Evolutionary conservation across 37 sponge, comb jelly and placozoan species (phyloP), one percentile per base, ranked within the genome.

Genomic region (Bolinopsis microptera): DNA sequence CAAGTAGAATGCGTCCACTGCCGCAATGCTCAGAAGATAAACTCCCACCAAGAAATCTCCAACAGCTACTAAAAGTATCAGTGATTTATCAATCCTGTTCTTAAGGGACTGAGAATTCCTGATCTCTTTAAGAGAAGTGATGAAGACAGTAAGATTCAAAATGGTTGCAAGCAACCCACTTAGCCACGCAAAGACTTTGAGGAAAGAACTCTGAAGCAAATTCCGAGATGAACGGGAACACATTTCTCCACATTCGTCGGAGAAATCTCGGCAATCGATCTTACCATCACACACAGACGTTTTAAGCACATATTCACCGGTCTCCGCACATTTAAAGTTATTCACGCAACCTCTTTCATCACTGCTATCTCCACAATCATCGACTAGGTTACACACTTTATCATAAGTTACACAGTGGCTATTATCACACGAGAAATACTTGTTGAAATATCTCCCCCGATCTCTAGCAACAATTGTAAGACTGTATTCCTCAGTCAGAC

Each of bases 301-400:
- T 0, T 34, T 1, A 16, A 36, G 37, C 3, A 77, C 37, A 35
- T 32, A 77, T 8, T 32, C 37, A 77, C 37, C 37, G 22, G 35
- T 35, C 3, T 28, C 33, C 35, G 1, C 5, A 32, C 80, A 77
- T 27, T 5, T 16, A 34, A 77, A 77, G 32, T 77, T 34, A 34
- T 77, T 77, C 33, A 0, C 9, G 33, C 80, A 77, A 0, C 0
- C 3, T 13, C 33, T 18, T 32, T 77, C 80, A 18, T 77, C 80
- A 77, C 80, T 77, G 1, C 18, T 3, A 35, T 77, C 80, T 77
- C 80, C 80, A 18, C 80, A 77, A 77, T 77, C 80, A 34, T 77
- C 18, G 9, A 77, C 80, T 32, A 77, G 80, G 32, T 77, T 35
- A 77, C 80, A 77, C 36, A 77, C 80, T 0, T 77, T 77, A 18